Percentiles rank a stretch among this genome's conserved stretches.
Conservation (phyloP, 1,140 invertebrate genomes). For the Euura saliciscinereae region DNA sequence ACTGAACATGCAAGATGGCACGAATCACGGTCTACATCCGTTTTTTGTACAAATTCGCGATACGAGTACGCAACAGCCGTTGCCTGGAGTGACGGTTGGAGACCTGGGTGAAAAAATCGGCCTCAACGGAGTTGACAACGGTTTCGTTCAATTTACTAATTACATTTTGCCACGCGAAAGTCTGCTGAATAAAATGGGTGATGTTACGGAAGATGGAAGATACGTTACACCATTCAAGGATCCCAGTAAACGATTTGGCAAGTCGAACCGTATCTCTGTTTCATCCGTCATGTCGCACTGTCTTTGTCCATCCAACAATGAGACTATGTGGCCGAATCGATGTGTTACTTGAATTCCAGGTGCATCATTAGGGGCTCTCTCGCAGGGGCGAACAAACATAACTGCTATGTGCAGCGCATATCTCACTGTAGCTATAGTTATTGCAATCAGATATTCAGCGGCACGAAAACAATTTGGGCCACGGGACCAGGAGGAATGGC, state of each 20-base stretch:
- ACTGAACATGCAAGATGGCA: constrained; percentile 72
- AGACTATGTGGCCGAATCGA: no score
- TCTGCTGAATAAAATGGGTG: constrained; percentile 85
- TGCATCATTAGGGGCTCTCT: constrained; percentile 84
- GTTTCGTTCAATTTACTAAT: constrained; percentile 86
- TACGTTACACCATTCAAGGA: constrained; percentile 82
- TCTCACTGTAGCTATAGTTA: constrained; percentile 75
- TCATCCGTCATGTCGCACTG: background rate
- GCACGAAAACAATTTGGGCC: constrained; percentile 89
- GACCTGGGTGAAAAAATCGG: constrained; percentile 91
- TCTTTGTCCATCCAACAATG: background rate
- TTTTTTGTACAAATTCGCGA: constrained; percentile 86
- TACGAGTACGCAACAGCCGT: constrained; percentile 73
- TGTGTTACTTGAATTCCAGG: constrained; percentile 49
- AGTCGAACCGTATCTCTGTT: constrained; percentile 18
- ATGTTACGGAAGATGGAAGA: constrained; percentile 83
- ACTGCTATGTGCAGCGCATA: constrained; percentile 75
- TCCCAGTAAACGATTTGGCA: constrained; percentile 75
- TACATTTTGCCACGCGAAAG: constrained; percentile 82
- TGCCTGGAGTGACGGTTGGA: constrained; percentile 73
- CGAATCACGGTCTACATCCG: constrained; percentile 85
- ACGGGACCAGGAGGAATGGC: constrained; percentile 69
- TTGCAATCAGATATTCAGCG: constrained; percentile 90
- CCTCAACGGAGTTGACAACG: constrained; percentile 90
- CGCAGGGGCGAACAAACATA: constrained; percentile 78